phyloP scores from a whole-genome alignment of 2,888 invertebrate species.

The Cataglyphis altisquamis region DNA sequence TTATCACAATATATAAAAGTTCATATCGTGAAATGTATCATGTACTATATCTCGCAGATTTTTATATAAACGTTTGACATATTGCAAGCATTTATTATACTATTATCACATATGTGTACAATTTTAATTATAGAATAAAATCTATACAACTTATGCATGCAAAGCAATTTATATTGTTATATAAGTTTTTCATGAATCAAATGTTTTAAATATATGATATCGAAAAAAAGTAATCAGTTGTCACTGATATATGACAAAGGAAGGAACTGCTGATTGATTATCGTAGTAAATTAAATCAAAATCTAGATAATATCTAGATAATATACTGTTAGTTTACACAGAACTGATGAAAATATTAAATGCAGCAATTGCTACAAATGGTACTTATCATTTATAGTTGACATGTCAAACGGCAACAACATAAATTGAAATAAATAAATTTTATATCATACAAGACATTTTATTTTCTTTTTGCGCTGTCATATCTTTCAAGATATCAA shows the following conservation, averaged over 20 bases:
- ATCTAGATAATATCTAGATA: background rate
- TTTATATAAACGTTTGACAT: slow-evolving; percentile 15
- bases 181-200: background rate
- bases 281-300: background rate
- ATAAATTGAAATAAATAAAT: background rate
- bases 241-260: background rate
- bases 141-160: background rate
- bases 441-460: background rate
- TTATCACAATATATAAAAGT: slow-evolving; percentile 66
- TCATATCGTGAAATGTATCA: background rate
- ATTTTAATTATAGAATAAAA: background rate
- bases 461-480: background rate
- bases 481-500: background rate
- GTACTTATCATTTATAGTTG: background rate
- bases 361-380: background rate
- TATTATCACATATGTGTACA: background rate
- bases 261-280: background rate
- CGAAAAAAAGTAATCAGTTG: background rate
- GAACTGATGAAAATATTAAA: background rate
- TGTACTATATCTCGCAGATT: background rate
- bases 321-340: background rate
- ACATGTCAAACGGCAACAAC: background rate
- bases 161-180: slow-evolving; percentile 10
- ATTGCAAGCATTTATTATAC: background rate
- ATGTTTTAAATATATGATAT: background rate